Evolutionary conservation across 1,140 invertebrate genomes (phyloP).

Genomic region (Gryon sp.): DNA sequence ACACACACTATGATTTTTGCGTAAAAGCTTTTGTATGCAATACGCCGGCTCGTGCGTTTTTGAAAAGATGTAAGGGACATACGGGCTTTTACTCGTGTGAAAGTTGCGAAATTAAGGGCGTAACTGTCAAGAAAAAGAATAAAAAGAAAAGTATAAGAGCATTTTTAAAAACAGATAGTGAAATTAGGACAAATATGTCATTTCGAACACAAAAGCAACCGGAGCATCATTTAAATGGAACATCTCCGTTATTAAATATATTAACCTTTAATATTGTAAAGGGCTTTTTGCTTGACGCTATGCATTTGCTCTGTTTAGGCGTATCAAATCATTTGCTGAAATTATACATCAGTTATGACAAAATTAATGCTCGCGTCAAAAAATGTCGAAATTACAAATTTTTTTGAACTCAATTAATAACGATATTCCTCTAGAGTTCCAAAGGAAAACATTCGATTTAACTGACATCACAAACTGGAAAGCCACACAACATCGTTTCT

Average conservation of each 20-base stretch:
- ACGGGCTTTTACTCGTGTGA: no score
- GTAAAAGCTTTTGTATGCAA: slow-evolving; percentile 31
- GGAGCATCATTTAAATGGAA: slow-evolving; percentile 33
- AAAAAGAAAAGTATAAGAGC: slow-evolving; percentile 8
- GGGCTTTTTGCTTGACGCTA: slow-evolving; percentile 30
- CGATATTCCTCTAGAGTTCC: slow-evolving; percentile 31
- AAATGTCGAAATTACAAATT: neutral
- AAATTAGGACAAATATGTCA: slow-evolving; percentile 22
- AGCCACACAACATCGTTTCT: slow-evolving; percentile 31
- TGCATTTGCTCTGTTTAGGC: slow-evolving; percentile 46
- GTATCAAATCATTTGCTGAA: no score
- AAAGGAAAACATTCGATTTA: slow-evolving; percentile 30
- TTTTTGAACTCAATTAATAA: neutral
- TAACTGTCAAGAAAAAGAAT: neutral
- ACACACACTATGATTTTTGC: slow-evolving; percentile 6
- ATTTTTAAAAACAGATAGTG: slow-evolving; percentile 22
- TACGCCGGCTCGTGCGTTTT: slow-evolving; percentile 25
- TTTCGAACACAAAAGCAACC: slow-evolving; percentile 22
- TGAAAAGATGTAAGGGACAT: slow-evolving; percentile 54
- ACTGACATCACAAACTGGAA: slow-evolving; percentile 21
- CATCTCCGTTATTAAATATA: slow-evolving; percentile 24
- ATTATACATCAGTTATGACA: no score
- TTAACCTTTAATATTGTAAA: slow-evolving; percentile 26
- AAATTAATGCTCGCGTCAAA: neutral
- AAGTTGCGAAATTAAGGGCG: slow-evolving; percentile 38